Base-by-base conservation (phyloP, 2,888 invertebrate species). In the Lamellibrachia columna region DNA sequence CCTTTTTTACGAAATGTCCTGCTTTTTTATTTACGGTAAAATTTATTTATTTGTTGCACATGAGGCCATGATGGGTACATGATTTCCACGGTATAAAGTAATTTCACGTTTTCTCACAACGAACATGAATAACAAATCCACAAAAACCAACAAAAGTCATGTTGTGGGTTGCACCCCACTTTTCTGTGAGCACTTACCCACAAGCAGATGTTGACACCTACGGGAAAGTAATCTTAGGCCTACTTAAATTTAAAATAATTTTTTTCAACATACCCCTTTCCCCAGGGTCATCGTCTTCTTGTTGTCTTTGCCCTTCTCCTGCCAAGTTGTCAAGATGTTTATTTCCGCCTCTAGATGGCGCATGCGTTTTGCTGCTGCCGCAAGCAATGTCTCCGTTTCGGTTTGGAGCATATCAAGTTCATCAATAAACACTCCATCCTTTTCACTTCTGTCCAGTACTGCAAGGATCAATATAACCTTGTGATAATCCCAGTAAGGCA, bases 341-440 rank as follows among this genome's bases (percentile, higher is more conserved):
- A 95, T 95, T 94, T 97, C 97, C 91, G 95, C 95, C 93, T 97
- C 98, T n/a, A 99, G 97, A 93, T 98, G 97, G 94, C 98, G 97
- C 94, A 98, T 97, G 93, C 99, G 97, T 28, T 98, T 97, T 0
- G 98, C 98, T 92, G 98, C 98, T 92, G 98, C 98, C 0, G 98
- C 98, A 53, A 99, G 97, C 92, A 99, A 97, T 52, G 98, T 98
- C 96, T 99, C 99, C 92, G 99, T 96, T 96, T 99, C 99, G 92
- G 98, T 97, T 96, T 99, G 99, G 11, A 99, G 97, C 1, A 97
- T 97, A 96, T 99, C 98, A 92, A 99, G 97, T 96, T 99, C 99
- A 95, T 99, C 99, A 97, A 98, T 98, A 40, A 98, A 98, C 93
- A 99, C 97, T 4, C 97, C 97, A 95, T 98, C 98, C 93, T 98